Percentiles rank a stretch among this genome's conserved stretches.
phyloP scores from a whole-genome alignment of 2,797 vertebrate species.

The Sebastes minor region DNA sequence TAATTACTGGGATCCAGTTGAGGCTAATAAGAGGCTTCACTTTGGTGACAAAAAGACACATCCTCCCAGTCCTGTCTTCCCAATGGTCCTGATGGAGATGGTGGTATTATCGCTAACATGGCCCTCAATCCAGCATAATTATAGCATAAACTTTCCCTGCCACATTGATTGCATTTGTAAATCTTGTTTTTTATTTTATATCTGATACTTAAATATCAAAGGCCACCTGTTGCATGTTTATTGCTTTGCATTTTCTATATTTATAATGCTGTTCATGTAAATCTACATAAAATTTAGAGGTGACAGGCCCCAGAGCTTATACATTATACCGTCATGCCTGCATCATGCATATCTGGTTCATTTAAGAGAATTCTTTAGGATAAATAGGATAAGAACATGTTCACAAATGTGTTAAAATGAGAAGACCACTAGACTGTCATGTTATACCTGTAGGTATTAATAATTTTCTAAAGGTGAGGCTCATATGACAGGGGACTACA shows the following conservation, averaged over 20 bases:
- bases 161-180: slow-evolving; percentile 61
- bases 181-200: slow-evolving; percentile 62
- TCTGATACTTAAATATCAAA: slow-evolving; percentile 60
- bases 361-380: slow-evolving; percentile 30
- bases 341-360: neutral
- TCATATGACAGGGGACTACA: slow-evolving; percentile 34
- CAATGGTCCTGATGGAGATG: slow-evolving; percentile 9
- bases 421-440: neutral
- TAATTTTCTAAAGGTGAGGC: slow-evolving; percentile 28
- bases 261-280: slow-evolving; percentile 20
- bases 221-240: slow-evolving; percentile 63
- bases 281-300: neutral
- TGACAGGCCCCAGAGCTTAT: neutral
- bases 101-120: slow-evolving; percentile 18
- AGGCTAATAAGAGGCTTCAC: slow-evolving; percentile 34
- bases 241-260: slow-evolving; percentile 61
- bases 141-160: slow-evolving; percentile 58
- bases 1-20: slow-evolving; percentile 21
- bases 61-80: neutral
- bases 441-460: slow-evolving; percentile 26
- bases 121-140: slow-evolving; percentile 54
- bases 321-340: neutral
- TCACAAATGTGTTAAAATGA: neutral
- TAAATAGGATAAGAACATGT: slow-evolving; percentile 1
- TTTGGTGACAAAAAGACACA: slow-evolving; percentile 29